Evolutionary conservation across 35 echinoderm and acorn worm genomes (phyloP).

Genomic region (Lytechinus pictus): DNA sequence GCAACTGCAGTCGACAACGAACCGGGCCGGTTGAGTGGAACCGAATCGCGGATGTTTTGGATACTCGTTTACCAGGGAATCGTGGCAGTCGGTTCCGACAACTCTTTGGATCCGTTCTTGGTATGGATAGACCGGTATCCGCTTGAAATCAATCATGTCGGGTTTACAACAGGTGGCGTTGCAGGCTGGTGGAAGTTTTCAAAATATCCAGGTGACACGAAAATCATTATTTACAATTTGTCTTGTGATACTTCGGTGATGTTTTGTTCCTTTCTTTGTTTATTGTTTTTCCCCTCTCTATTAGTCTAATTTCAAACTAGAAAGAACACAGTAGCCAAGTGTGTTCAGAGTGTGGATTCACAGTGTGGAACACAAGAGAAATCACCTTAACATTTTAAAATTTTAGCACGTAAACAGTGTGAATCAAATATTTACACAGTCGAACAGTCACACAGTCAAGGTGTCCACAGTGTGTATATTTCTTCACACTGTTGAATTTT

Average conservation of each 20-base stretch:
- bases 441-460: too few species aligned
- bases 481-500: too few species aligned
- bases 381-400: too few species aligned
- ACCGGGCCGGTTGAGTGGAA: neutral
- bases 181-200: conserved; percentile 31
- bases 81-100: conserved; percentile 21
- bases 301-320: too few species aligned
- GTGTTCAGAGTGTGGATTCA: too few species aligned
- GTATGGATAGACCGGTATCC: conserved; percentile 31
- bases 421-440: too few species aligned
- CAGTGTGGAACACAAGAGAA: too few species aligned
- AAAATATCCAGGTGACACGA: neutral
- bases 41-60: neutral
- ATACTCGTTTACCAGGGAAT: conserved; percentile 3
- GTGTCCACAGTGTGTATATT: too few species aligned
- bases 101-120: conserved; percentile 1
- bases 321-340: too few species aligned
- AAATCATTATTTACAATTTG: neutral
- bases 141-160: conserved; percentile 38
- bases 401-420: too few species aligned
- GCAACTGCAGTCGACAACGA: neutral
- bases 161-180: conserved; percentile 33
- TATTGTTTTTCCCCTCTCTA: too few species aligned
- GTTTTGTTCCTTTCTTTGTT: too few species aligned
- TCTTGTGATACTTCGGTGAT: neutral